Conservation (phyloP, 2,888 invertebrate genomes). For the Acleris sparsana region DNA sequence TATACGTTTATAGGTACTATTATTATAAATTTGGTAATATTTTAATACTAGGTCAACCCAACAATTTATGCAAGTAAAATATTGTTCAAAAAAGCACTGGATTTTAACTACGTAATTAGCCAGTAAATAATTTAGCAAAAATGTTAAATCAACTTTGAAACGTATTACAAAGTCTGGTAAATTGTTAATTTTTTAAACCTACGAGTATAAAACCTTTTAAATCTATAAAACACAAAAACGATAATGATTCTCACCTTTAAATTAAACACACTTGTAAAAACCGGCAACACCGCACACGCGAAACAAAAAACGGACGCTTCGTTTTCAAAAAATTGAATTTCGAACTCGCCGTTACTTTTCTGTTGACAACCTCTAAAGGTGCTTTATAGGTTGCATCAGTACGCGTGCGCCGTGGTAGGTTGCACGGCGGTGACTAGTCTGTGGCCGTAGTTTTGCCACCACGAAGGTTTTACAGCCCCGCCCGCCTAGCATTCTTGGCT, state of each 20-base stretch:
- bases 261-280: constrained; percentile 43
- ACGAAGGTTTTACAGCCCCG: constrained; percentile 66
- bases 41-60: too few relatives aligned
- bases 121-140: too few relatives aligned
- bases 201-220: too few relatives aligned
- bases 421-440: constrained; percentile 66
- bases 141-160: too few relatives aligned
- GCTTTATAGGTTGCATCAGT: constrained; percentile 65
- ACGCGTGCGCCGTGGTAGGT: constrained; percentile 70
- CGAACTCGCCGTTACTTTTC: constrained; percentile 47
- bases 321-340: constrained; percentile 54
- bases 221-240: not conserved
- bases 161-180: too few relatives aligned
- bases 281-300: constrained; percentile 61
- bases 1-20: too few relatives aligned
- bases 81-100: too few relatives aligned
- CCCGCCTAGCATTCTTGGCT: constrained; percentile 48
- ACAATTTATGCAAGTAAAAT: too few relatives aligned
- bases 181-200: too few relatives aligned
- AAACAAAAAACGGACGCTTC: constrained; percentile 48
- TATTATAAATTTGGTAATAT: too few relatives aligned
- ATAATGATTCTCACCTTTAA: constrained; percentile 12
- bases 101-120: too few relatives aligned
- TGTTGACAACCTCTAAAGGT: constrained; percentile 69
- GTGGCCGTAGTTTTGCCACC: constrained; percentile 56